phyloP scores from a whole-genome alignment of 37 sponge, comb jelly and placozoan species.

The Aphrocallistes beatrix region DNA sequence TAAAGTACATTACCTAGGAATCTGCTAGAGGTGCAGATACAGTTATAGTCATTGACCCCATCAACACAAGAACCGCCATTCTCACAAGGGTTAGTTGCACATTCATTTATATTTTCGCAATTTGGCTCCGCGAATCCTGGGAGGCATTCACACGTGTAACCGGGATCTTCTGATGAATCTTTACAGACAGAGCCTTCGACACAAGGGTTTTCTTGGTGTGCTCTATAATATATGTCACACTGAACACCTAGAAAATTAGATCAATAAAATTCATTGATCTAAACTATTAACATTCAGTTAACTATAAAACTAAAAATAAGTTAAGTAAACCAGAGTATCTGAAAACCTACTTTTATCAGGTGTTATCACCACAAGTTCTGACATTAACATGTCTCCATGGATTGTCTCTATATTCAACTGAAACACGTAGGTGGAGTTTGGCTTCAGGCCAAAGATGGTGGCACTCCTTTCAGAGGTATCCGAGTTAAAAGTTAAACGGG shows the following conservation, averaged over 20 bases:
- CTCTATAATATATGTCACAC: neutral
- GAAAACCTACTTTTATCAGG: neutral
- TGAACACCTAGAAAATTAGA: neutral
- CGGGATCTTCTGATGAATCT: neutral
- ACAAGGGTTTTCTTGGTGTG: neutral
- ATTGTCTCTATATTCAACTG: neutral
- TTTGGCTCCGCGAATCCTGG: neutral
- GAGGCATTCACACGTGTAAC: neutral
- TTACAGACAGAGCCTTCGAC: neutral
- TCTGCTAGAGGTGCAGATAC: neutral
- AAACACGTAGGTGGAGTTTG: neutral
- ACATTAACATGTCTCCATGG: neutral
- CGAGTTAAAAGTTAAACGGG: neutral
- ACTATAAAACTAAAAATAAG: too few species aligned
- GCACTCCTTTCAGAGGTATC: neutral
- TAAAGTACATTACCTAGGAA: neutral
- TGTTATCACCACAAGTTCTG: neutral
- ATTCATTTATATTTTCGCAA: neutral
- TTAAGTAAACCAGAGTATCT: too few species aligned
- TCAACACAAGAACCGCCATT: neutral
- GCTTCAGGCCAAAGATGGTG: neutral
- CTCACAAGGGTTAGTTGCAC: neutral
- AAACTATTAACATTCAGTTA: too few species aligned
- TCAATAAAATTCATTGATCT: too few species aligned
- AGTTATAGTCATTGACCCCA: neutral